Conservation (phyloP, 2,888 invertebrate species). For the Thecocarcelia acutangulata region DNA sequence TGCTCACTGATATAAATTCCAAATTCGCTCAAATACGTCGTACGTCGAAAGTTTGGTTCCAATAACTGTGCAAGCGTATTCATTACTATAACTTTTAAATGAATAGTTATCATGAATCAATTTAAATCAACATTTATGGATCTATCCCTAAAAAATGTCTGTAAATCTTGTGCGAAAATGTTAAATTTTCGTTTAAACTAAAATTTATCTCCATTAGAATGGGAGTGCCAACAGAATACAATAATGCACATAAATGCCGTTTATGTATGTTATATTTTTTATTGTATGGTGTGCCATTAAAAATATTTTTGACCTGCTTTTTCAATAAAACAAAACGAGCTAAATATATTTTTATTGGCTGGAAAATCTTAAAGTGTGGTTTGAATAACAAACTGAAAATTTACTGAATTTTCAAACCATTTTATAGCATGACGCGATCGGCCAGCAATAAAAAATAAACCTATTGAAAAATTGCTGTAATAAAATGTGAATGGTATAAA, state of each 20-base stretch:
- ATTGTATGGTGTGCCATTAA: slow-evolving; percentile 33
- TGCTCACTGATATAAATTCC: no score
- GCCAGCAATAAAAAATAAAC: background rate
- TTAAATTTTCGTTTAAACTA: slow-evolving; percentile 26
- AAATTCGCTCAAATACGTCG: no score
- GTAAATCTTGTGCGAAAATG: slow-evolving; percentile 20
- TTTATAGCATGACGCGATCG: slow-evolving; percentile 57
- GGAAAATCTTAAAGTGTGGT: slow-evolving; percentile 26
- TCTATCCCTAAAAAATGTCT: slow-evolving; percentile 24
- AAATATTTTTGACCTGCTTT: slow-evolving; percentile 49
- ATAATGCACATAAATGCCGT: slow-evolving; percentile 15
- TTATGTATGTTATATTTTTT: background rate
- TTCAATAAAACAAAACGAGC: background rate
- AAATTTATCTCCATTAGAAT: slow-evolving; percentile 28
- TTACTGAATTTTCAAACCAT: slow-evolving; percentile 47
- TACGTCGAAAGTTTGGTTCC: no score
- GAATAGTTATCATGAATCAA: slow-evolving; percentile 39
- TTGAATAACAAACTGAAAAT: slow-evolving; percentile 33
- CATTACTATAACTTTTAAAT: slow-evolving; percentile 8
- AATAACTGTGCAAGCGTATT: background rate
- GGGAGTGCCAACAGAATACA: slow-evolving; percentile 48
- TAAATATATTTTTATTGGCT: slow-evolving; percentile 2
- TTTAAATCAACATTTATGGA: slow-evolving; percentile 39
- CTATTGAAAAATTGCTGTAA: background rate
- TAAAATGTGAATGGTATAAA: slow-evolving; percentile 26